Base-by-base conservation (phyloP, 1,140 invertebrate genomes). In the Ceratina japonica region DNA sequence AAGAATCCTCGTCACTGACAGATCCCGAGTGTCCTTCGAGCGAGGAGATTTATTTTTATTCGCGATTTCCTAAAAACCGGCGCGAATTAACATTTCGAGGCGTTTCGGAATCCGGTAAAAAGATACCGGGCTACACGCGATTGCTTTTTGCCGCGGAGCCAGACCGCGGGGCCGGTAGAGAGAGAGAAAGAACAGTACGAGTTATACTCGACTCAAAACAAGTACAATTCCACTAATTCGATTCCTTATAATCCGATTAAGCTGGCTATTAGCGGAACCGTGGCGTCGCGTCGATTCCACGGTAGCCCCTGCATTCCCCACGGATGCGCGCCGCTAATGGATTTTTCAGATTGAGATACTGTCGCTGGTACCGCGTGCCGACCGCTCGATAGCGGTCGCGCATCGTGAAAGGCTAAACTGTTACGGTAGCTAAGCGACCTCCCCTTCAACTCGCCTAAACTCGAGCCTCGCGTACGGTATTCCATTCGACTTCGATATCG, bases 311-410 rank as follows among this genome's bases (percentile, higher is more conserved):
- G 44, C 49, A 51, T 56, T 52, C 49, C 59, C 72, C 20, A 58
- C 58, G 59, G 58, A 77, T 44, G 37, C n/a, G 49, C 66, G 66
- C 66, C 69, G 81, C 87, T 90, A 91, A 91, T 90, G 89, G 88
- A 90, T 90, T 90, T 90, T 91, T 91, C 88, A 88, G 88, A 91
- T 91, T 88, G 87, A 90, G 88, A 88, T 87, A 86, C 83, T 81
- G 56, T 20, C n/a, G 72, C 71, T 76, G 49, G 75, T 65, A 78
- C 65, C 61, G 37, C 37, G 37, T 44, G 37, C 37, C 69, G 69
- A 71, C 27, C 80, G 59, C 62, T 49, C 58, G 66, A 69, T 69
- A 69, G 18, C 22, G 20, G 66, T 54, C 49, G 24, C 51, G 51
- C 8, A 8, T 27, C 51, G 66, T 54, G 51, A 69, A 69, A 69